Percentiles rank a stretch among this genome's conserved stretches.
Evolutionary conservation across 2,888 invertebrate genomes (phyloP).

Genomic region (Heteromyza rotundicornis): DNA sequence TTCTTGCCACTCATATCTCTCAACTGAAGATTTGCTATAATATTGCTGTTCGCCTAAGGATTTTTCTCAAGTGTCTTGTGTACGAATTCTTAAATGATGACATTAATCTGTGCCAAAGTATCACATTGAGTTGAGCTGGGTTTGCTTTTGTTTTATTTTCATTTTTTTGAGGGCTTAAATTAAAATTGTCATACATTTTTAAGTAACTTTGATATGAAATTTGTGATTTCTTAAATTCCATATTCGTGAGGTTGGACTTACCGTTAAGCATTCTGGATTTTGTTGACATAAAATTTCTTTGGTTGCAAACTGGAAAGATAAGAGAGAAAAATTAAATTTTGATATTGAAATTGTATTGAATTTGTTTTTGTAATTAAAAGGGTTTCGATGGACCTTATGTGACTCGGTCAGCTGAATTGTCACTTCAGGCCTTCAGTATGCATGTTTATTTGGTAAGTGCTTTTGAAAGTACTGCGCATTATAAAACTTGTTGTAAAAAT

Average conservation of each 20-base stretch:
- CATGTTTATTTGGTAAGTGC: too few relatives aligned
- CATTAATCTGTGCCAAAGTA: conserved; percentile 2
- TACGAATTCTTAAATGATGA: conserved; percentile 6
- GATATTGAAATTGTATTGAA: neutral
- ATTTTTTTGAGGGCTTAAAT: neutral
- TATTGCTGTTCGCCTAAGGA: neutral
- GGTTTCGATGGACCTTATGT: too few relatives aligned
- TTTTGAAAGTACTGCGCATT: too few relatives aligned
- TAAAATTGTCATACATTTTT: neutral
- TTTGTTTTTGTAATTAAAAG: neutral
- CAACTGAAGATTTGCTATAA: neutral
- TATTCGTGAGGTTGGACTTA: conserved; percentile 29
- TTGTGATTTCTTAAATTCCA: neutral
- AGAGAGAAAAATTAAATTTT: conserved; percentile 13
- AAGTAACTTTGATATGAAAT: neutral
- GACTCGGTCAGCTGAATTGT: too few relatives aligned
- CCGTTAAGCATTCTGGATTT: conserved; percentile 44
- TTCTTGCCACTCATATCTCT: neutral
- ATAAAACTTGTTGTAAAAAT: too few relatives aligned
- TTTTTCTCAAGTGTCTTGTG: conserved; percentile 10
- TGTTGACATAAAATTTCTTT: conserved; percentile 41
- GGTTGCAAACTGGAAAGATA: conserved; percentile 41
- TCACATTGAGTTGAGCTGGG: neutral
- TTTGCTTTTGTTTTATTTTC: neutral
- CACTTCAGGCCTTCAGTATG: too few relatives aligned